phyloP scores from a whole-genome alignment of 1,140 invertebrate genomes.

The Monochamus saltuarius region DNA sequence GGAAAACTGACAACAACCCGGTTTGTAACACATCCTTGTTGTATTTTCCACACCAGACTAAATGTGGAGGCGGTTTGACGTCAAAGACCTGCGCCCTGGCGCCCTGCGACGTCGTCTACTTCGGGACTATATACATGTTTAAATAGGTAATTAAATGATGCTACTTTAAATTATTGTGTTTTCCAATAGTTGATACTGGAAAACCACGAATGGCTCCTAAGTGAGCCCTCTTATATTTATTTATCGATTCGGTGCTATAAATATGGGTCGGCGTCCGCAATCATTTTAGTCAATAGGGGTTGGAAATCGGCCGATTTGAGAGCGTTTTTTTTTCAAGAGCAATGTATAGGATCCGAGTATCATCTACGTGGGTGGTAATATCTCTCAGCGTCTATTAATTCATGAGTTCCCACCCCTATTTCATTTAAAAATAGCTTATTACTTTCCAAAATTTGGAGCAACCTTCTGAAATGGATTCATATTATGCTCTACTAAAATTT shows the following conservation, averaged over 20 bases:
- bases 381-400: too few species aligned
- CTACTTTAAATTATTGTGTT: slow-evolving; percentile 1
- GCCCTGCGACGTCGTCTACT: slow-evolving; percentile 26
- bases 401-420: too few species aligned
- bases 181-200: not conserved
- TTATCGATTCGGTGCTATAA: not conserved
- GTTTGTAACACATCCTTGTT: slow-evolving; percentile 37
- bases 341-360: too few species aligned
- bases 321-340: too few species aligned
- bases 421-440: too few species aligned
- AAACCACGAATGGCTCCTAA: not conserved
- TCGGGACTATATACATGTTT: not conserved
- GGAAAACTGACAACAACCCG: slow-evolving; percentile 30
- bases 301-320: too few species aligned
- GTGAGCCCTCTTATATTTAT: too few species aligned
- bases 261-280: not conserved
- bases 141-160: not conserved
- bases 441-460: too few species aligned
- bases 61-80: slow-evolving; percentile 47
- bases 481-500: too few species aligned
- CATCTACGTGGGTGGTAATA: too few species aligned
- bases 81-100: slow-evolving; percentile 38
- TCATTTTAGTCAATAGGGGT: too few species aligned
- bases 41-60: slow-evolving; percentile 41
- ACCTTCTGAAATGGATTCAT: too few species aligned